phyloP scores from a whole-genome alignment of 1,140 invertebrate species.

The Scaptomyza graminum region DNA sequence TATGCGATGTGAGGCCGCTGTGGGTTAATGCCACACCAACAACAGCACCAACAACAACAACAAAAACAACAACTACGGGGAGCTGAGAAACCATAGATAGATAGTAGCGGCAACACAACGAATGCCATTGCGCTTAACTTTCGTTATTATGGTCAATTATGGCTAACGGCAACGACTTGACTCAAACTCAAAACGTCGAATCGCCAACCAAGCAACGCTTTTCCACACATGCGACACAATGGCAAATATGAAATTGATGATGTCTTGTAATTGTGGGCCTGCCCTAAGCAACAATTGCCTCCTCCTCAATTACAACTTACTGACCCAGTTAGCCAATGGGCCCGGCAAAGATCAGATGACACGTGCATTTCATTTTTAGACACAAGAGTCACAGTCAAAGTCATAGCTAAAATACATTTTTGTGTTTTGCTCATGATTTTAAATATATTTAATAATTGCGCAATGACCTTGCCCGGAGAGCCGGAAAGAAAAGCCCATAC shows the following conservation, averaged over 20 bases:
- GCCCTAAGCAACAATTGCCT: neutral
- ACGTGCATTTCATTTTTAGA: slow-evolving; percentile 31
- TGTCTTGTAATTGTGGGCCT: slow-evolving; percentile 44
- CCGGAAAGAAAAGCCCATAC: slow-evolving; percentile 55
- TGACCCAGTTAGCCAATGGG: slow-evolving; percentile 36
- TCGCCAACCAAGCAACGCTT: slow-evolving; percentile 6
- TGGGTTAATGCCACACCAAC: slow-evolving; percentile 55
- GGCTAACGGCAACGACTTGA: slow-evolving; percentile 57
- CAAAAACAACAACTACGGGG: neutral
- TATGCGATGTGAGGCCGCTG: slow-evolving; percentile 59
- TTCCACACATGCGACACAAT: slow-evolving; percentile 51
- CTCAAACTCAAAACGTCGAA: slow-evolving; percentile 1
- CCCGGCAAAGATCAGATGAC: slow-evolving; percentile 17
- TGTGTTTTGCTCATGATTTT: slow-evolving; percentile 24
- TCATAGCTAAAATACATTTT: slow-evolving; percentile 22
- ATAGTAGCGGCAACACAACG: slow-evolving; percentile 40
- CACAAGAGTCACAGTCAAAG: neutral
- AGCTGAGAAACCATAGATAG: slow-evolving; percentile 35
- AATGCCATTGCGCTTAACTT: slow-evolving; percentile 69
- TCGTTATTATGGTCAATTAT: slow-evolving; percentile 81
- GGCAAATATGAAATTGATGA: slow-evolving; percentile 45
- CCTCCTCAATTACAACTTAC: slow-evolving; percentile 3
- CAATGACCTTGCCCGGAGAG: slow-evolving; percentile 52
- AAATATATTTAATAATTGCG: slow-evolving; percentile 54
- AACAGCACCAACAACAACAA: slow-evolving; percentile 18